Conservation (phyloP, 2,888 invertebrate species). For the Selenia dentaria region DNA sequence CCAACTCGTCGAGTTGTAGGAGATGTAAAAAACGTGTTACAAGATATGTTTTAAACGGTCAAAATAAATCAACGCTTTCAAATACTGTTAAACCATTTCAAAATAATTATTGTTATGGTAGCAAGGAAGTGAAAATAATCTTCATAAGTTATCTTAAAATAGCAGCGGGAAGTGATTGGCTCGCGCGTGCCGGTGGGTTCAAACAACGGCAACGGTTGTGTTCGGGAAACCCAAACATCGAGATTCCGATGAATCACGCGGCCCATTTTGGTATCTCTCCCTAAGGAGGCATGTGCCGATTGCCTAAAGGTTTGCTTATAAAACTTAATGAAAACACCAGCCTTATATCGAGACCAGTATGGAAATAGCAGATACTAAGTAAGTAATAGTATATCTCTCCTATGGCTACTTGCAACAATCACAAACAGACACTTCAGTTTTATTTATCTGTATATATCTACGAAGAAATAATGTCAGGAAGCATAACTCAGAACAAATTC, state of each 20-base stretch:
- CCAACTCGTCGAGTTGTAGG: no score
- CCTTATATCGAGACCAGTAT: not conserved
- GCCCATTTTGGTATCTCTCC: constrained; percentile 7
- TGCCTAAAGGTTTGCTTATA: not conserved
- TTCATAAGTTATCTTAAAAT: constrained; percentile 10
- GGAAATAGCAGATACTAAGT: not conserved
- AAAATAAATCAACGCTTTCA: no score
- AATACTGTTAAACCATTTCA: no score
- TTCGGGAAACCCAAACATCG: constrained; percentile 6
- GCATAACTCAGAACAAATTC: no score
- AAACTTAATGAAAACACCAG: constrained; percentile 1
- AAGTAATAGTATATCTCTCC: no score
- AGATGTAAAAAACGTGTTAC: no score
- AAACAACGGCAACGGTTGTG: constrained; percentile 11
- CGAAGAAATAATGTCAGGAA: no score
- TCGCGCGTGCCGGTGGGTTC: constrained; percentile 8
- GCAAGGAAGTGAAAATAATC: constrained; percentile 5
- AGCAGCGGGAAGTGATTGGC: constrained; percentile 15
- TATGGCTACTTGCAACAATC: no score
- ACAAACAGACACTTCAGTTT: no score
- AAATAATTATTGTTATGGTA: not conserved
- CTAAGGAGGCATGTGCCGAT: constrained; percentile 3
- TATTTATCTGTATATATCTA: no score
- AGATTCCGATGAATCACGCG: constrained; percentile 9
- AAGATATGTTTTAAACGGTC: no score